These are phyloP conservation scores for Gallinago nigripennis DNA, from an alignment of 2,797 vertebrate species.

Conservation along the genomic window DNA sequence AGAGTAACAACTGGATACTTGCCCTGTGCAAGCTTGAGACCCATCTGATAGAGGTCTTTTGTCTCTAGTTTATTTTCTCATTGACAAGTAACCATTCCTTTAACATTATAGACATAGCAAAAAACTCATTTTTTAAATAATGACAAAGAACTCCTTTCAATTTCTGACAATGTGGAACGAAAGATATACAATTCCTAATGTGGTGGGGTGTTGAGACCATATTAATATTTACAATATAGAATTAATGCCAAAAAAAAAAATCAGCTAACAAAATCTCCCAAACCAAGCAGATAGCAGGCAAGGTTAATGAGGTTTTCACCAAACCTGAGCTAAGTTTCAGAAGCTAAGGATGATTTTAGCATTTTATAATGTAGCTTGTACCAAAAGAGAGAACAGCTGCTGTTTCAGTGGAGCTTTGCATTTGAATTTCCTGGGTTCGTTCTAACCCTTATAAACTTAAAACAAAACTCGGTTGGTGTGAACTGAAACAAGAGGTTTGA, in stretches of 20 bases:
- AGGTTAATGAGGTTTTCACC: not conserved
- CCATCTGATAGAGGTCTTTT: not conserved
- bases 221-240: not conserved
- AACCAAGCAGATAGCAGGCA: not conserved
- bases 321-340: not conserved
- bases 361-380: not conserved
- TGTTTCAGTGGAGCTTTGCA: not conserved
- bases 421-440: not conserved
- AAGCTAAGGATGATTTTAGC: not conserved
- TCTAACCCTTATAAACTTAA: not conserved
- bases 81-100: not conserved
- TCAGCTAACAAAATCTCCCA: not conserved
- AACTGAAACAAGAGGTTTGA: slow-evolving; percentile 1
- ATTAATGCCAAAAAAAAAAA: not conserved
- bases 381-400: not conserved
- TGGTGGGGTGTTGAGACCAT: not conserved
- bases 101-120: not conserved
- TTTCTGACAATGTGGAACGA: not conserved
- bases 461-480: slow-evolving; percentile 3
- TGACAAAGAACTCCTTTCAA: not conserved
- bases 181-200: not conserved
- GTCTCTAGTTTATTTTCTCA: not conserved
- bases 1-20: not conserved
- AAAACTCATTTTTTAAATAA: not conserved
- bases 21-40: not conserved